Conservation (phyloP, 2,113 vertebrate species). For the Oryzias woworae region DNA sequence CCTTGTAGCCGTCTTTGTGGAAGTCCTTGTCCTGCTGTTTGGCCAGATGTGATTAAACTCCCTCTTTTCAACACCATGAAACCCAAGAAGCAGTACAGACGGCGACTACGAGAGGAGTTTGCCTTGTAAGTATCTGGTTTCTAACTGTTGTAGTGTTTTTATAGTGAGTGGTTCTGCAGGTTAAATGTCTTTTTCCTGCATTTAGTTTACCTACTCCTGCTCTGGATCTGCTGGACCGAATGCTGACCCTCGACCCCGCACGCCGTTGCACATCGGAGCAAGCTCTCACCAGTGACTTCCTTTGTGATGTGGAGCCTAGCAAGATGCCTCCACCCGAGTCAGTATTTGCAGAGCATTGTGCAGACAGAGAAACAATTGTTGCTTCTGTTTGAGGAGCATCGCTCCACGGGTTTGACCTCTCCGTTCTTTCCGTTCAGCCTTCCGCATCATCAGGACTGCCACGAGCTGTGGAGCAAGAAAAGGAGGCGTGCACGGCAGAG, state of each 20-base stretch:
- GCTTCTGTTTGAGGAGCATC: not conserved
- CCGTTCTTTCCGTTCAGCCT: slow-evolving; percentile 77
- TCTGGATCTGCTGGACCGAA: slow-evolving; percentile 93
- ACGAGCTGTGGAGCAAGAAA: slow-evolving; percentile 98
- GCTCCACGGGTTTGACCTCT: not conserved
- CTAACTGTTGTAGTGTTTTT: no score
- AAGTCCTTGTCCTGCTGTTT: slow-evolving; percentile 93
- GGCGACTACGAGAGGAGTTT: slow-evolving; percentile 94
- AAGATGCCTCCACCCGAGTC: slow-evolving; percentile 97
- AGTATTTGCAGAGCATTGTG: slow-evolving; percentile 61
- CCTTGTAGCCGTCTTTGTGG: slow-evolving; percentile 90
- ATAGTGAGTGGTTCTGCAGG: not conserved
- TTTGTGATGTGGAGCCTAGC: slow-evolving; percentile 91
- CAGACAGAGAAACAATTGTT: no score
- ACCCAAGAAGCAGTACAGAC: slow-evolving; percentile 97
- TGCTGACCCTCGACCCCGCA: slow-evolving; percentile 94
- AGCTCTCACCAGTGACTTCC: slow-evolving; percentile 90
- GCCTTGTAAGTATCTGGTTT: slow-evolving; percentile 80
- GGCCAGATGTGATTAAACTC: slow-evolving; percentile 98
- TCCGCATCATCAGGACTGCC: slow-evolving; percentile 96
- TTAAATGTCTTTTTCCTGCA: slow-evolving; percentile 18
- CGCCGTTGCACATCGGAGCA: slow-evolving; percentile 95
- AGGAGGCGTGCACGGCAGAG: slow-evolving; percentile 91
- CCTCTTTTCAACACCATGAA: slow-evolving; percentile 99
- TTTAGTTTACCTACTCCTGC: slow-evolving; percentile 87